These are phyloP conservation scores for Sebastes wilsoni DNA, from an alignment of 2,797 vertebrate genomes.

Conservation along the genomic window DNA sequence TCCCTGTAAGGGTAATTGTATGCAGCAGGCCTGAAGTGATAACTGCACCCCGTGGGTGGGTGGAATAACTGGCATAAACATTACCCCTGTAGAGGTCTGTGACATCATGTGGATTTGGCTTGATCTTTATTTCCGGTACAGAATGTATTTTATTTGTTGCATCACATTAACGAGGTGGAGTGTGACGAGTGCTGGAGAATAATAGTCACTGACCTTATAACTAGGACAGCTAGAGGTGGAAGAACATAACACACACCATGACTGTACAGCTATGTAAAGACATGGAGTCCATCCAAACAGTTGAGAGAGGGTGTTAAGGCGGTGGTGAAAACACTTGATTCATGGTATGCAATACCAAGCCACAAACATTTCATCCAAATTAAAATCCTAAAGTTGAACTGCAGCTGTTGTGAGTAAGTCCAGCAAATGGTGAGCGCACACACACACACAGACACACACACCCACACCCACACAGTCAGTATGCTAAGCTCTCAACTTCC, in stretches of 20 bases:
- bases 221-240: background rate
- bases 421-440: background rate
- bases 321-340: constrained; percentile 48
- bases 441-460: background rate
- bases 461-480: background rate
- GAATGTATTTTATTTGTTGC: background rate
- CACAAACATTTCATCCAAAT: constrained; percentile 49
- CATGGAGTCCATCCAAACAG: constrained; percentile 4
- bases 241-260: constrained; percentile 27
- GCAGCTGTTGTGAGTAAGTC: constrained; percentile 31
- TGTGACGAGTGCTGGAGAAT: background rate
- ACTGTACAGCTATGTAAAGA: constrained; percentile 33
- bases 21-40: background rate
- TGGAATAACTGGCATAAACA: background rate
- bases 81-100: background rate
- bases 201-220: constrained; percentile 2
- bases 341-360: constrained; percentile 36
- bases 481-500: background rate
- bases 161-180: background rate
- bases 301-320: constrained; percentile 10
- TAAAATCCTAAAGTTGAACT: constrained; percentile 41
- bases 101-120: background rate
- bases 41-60: background rate
- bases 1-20: background rate
- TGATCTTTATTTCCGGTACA: background rate